Conservation (phyloP, 2,113 vertebrate species). For the Paracanthobrama guichenoti region DNA sequence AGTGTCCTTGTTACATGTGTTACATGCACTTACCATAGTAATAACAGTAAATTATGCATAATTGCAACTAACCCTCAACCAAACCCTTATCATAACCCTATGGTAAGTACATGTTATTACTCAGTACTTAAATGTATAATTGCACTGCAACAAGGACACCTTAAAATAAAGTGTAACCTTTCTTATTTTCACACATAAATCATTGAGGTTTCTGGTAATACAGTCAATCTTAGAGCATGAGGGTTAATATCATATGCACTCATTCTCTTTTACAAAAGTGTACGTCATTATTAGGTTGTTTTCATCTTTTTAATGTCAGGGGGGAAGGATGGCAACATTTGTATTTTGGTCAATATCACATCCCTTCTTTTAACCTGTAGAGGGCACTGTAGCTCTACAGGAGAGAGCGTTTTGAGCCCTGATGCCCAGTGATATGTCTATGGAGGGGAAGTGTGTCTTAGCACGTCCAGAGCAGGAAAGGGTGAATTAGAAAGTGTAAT, state of each 20-base stretch:
- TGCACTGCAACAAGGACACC: too few relatives aligned
- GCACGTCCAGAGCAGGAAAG: conserved; percentile 82
- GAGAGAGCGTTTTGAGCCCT: background rate
- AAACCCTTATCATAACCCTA: too few relatives aligned
- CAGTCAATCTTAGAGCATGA: background rate
- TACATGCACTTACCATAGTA: too few relatives aligned
- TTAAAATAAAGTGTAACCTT: too few relatives aligned
- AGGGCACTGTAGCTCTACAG: conserved; percentile 68
- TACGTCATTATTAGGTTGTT: background rate
- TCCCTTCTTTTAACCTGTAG: conserved; percentile 54
- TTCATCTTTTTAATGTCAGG: background rate
- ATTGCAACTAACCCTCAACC: too few relatives aligned
- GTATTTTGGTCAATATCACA: background rate
- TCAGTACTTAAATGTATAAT: too few relatives aligned
- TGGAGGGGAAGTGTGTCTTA: conserved; percentile 68
- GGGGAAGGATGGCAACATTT: background rate
- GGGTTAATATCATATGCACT: background rate
- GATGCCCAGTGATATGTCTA: background rate
- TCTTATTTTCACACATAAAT: background rate
- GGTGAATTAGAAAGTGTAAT: conserved; percentile 86
- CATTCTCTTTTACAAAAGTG: too few relatives aligned
- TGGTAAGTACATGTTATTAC: too few relatives aligned
- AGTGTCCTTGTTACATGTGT: too few relatives aligned
- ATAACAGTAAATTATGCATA: too few relatives aligned
- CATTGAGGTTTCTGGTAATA: background rate